Base-by-base conservation (phyloP, 1,140 invertebrate species). In the Bombus sibiricus region DNA sequence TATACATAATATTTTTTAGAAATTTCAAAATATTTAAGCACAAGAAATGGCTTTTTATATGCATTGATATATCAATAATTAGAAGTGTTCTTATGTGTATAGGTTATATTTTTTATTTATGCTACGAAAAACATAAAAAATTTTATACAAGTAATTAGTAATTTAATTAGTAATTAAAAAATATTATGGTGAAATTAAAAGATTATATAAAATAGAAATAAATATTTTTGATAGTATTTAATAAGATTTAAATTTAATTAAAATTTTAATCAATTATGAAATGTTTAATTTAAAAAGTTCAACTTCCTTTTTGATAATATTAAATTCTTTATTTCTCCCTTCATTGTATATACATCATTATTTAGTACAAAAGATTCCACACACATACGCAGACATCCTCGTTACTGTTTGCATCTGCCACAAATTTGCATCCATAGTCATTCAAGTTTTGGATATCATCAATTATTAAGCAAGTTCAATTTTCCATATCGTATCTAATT, bases 271-370 rank as follows among this genome's bases (percentile, higher is more conserved):
- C 18, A 22, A 22, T 53, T 53, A 22, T 53, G 18, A 53, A 22
- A 22, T 53, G 47, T 22, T 53, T 53, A 53, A 22, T 53, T 53
- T 53, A 53, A 53, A 22, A 53, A 53, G 18, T 53, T 53, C 5
- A 53, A 8, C 47, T 28, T 39, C 12, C 34, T 53, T 57, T 90
- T 78, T 83, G 77, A 86, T 89, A 90, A 90, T 90, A 90, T 90
- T 89, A 90, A 90, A 90, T 84, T 90, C 86, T 90, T 90, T 90
- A 90, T 90, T 87, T 90, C 81, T 89, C 53, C 73, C 62, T 88
- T 89, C 78, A 71, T 77, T 90, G 32, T 90, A 90, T 90, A 81
- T 90, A 90, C 89, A 90, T 77, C 74, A 83, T 75, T 90, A 88
- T 90, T 90, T 90, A 90, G 89, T 90, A 90, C 89, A 90, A 90